Conservation (phyloP, 2,888 invertebrate species). For the Drosophila affinis region DNA sequence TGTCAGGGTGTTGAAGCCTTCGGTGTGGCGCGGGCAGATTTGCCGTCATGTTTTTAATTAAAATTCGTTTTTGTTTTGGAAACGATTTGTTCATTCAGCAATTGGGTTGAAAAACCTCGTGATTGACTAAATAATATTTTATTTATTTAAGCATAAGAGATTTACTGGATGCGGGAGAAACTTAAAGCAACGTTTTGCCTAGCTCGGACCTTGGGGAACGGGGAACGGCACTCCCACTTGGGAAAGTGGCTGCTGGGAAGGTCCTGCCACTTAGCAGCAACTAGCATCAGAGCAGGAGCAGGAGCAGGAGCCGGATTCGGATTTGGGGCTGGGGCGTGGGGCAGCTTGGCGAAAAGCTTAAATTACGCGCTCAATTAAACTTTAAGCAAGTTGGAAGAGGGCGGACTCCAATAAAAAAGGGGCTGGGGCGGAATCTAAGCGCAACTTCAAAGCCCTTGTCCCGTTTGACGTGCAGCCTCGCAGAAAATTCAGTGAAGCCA, state of each 20-base stretch:
- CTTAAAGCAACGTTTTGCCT: conserved; percentile 18
- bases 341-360: conserved; percentile 71
- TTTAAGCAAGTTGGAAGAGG: conserved; percentile 63
- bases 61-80: conserved; percentile 11
- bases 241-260: conserved; percentile 5
- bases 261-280: conserved; percentile 67
- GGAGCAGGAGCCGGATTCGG: no score
- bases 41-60: conserved; percentile 25
- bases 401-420: conserved; percentile 42
- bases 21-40: neutral
- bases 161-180: neutral
- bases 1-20: neutral
- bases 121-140: conserved; percentile 15
- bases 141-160: conserved; percentile 32
- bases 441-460: conserved; percentile 70
- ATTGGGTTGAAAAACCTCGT: conserved; percentile 3
- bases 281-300: conserved; percentile 42
- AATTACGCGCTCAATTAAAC: conserved; percentile 77
- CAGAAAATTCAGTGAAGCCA: conserved; percentile 71
- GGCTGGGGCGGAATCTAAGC: conserved; percentile 37
- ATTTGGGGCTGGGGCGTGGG: neutral
- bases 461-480: conserved; percentile 75
- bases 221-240: neutral
- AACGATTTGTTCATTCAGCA: conserved; percentile 16
- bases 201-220: neutral